phyloP scores from a whole-genome alignment of 2,113 vertebrate genomes.

The Syrmaticus mikado region DNA sequence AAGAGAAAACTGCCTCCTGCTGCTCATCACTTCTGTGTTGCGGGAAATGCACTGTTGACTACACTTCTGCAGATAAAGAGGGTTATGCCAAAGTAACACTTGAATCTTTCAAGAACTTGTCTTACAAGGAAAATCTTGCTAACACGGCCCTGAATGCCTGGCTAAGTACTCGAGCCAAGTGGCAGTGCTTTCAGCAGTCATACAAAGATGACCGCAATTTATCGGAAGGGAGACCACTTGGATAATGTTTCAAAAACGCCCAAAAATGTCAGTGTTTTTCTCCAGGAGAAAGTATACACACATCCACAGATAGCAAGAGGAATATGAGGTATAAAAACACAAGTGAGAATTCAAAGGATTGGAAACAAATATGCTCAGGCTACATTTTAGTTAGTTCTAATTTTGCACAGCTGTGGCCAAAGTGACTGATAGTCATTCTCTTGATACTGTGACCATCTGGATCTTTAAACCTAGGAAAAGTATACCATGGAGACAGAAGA shows the following conservation, averaged over 20 bases:
- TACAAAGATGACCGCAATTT: not conserved
- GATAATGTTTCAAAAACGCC: not conserved
- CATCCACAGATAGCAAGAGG: not conserved
- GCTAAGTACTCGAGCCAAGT: not conserved
- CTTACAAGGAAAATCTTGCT: not conserved
- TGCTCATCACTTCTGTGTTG: fast-evolving
- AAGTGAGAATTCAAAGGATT: not conserved
- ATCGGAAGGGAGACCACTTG: not conserved
- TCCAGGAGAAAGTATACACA: not conserved
- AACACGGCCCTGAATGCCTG: not conserved
- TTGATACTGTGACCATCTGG: not conserved
- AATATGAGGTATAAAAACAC: not conserved
- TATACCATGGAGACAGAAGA: not conserved
- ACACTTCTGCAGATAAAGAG: not conserved
- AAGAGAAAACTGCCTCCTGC: not conserved
- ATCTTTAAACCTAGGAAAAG: not conserved
- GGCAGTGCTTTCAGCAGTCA: not conserved
- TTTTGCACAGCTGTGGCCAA: not conserved
- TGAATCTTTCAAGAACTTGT: not conserved
- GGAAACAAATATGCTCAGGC: not conserved
- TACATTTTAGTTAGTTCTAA: not conserved
- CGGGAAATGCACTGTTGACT: not conserved
- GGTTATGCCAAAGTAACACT: not conserved
- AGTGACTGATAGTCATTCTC: not conserved
- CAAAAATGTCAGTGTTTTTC: not conserved